Percentiles rank a stretch among this genome's conserved stretches.
Evolutionary conservation across 1,140 invertebrate genomes (phyloP).

Genomic region (Dinoponera quadriceps): DNA sequence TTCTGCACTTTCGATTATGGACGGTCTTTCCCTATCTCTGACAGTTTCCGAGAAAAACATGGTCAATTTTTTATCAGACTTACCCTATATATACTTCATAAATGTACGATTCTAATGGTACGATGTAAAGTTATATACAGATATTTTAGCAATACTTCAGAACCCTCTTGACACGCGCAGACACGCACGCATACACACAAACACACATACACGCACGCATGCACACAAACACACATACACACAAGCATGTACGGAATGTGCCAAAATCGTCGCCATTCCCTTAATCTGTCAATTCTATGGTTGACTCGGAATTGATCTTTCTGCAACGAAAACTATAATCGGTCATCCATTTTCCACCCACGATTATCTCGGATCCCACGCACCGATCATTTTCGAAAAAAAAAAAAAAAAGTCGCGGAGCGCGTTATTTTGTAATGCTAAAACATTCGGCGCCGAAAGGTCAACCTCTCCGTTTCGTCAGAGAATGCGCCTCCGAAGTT

Average conservation of each 20-base stretch:
- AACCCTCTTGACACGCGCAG: conserved; percentile 6
- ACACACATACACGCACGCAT: not conserved
- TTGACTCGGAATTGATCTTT: conserved; percentile 23
- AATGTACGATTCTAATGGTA: conserved; percentile 50
- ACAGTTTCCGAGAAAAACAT: no score
- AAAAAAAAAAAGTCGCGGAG: not conserved
- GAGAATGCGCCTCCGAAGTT: conserved; percentile 21
- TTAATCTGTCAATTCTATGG: conserved; percentile 2
- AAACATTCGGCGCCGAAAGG: not conserved
- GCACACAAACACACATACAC: not conserved
- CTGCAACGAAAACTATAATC: not conserved
- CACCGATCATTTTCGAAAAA: not conserved
- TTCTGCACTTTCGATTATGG: no score
- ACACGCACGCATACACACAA: not conserved
- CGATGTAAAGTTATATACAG: conserved; percentile 48
- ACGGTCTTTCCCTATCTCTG: no score
- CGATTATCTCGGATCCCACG: not conserved
- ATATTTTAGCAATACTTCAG: conserved; percentile 55
- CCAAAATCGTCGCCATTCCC: conserved; percentile 54
- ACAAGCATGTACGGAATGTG: conserved; percentile 44
- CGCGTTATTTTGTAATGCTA: not conserved
- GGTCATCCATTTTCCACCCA: not conserved
- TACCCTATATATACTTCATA: conserved; percentile 54
- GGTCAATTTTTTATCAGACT: no score
- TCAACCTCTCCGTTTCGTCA: conserved; percentile 14